Base-by-base conservation (phyloP, 2,888 invertebrate genomes). In the Calameuta filiformis region DNA sequence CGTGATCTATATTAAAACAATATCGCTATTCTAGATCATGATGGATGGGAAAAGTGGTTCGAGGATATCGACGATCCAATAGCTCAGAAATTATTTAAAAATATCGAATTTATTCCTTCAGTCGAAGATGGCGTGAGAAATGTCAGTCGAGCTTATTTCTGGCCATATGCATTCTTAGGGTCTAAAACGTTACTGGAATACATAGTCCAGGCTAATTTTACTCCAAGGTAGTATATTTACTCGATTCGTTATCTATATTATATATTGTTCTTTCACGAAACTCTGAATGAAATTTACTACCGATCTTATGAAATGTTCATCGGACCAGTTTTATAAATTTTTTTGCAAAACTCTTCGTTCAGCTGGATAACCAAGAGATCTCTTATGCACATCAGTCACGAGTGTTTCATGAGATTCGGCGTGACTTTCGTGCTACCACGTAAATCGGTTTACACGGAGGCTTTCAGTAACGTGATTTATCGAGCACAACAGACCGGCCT, bases 21-120 rank as follows among this genome's bases (percentile, higher is more conserved):
- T 71, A 30, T 71, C 15, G 9, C 11, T 71, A 11, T 71, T 71
- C 71, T 30, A 71, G 96, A 95, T 91, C 94, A 93, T 83, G 95
- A 95, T 23, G 96, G 96, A 12, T 96, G 96, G 96, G 94, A 95
- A 82, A 91, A 92, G 79, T 95, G 96, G 95, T 96, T 96, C 84
- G 91, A 93, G 71, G 83, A 79, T 75, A 81, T 82, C 40, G 95
- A 95, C 87, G 96, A 96, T 87, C 92, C 92, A 0, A 87, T 93
- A 1, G 94, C 95, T 0, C 92, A 92, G 37, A 94, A 93, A 85
- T 91, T 97, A 12, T 92, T 95, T 74, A 94, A 93, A 83, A 94
- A 94, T 87, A 90, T 96, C 80, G 96, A 96, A 88, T 93, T 94
- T 30, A 95, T 97, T 3, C 93, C 94, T 0, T 93, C 93, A 75